Percentiles rank a stretch among this genome's conserved stretches.
These are phyloP conservation scores for Acanthosepion lycidas DNA, from an alignment of 2,888 invertebrate genomes.

Conservation along the genomic window DNA sequence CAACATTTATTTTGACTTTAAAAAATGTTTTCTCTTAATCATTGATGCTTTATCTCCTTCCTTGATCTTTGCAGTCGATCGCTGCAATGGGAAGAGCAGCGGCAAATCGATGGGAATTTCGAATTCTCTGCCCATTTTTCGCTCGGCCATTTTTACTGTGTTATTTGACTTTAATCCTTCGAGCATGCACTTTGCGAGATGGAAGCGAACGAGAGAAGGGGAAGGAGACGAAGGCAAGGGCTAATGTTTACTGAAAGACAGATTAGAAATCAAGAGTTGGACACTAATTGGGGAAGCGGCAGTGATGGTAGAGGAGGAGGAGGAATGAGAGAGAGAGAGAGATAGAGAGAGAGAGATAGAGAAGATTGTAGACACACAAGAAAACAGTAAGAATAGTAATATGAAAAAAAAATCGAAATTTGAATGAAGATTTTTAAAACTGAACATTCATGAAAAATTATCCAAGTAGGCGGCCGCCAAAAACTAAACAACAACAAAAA, in stretches of 20 bases:
- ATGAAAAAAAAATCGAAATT: neutral
- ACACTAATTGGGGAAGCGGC: neutral
- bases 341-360: neutral
- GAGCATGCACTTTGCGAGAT: neutral
- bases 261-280: neutral
- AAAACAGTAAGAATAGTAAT: neutral
- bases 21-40: neutral
- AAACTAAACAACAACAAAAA: too few species aligned
- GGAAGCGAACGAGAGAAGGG: neutral
- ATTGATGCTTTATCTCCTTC: neutral
- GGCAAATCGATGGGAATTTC: neutral
- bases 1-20: constrained; percentile 14
- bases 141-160: neutral
- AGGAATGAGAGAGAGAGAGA: neutral
- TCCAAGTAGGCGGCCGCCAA: neutral
- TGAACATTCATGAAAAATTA: constrained; percentile 33
- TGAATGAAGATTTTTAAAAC: neutral
- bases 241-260: neutral
- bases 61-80: constrained; percentile 13
- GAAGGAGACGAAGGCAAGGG: neutral
- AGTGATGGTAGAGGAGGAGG: neutral
- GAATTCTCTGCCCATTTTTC: neutral
- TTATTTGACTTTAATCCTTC: constrained; percentile 20
- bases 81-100: neutral
- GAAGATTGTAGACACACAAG: neutral